Conservation (phyloP, 2,113 vertebrate species). For the Takifugu flavidus region DNA sequence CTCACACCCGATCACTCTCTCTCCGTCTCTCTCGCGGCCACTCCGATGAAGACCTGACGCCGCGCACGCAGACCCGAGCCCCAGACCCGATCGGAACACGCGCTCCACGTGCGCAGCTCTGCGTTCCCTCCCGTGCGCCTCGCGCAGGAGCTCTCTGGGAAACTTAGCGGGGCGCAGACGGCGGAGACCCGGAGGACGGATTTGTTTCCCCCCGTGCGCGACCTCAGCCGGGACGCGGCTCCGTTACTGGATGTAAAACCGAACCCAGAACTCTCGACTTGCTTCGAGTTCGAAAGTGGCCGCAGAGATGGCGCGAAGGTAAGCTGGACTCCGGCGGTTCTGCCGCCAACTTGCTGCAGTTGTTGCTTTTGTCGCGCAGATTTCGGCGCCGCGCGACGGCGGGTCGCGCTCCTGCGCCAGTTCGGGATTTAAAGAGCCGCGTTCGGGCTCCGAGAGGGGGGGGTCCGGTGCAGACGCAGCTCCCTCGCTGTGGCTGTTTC, state of each 20-base stretch:
- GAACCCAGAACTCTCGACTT: constrained; percentile 7
- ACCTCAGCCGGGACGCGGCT: constrained; percentile 32
- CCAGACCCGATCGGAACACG: constrained; percentile 36
- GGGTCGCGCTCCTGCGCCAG: no score
- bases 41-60: constrained; percentile 61
- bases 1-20: constrained; percentile 46
- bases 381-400: no score
- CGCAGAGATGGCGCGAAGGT: constrained; percentile 71
- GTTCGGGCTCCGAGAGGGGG: no score
- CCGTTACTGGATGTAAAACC: constrained; percentile 67
- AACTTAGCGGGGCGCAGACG: constrained; percentile 5
- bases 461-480: no score
- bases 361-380: no score
- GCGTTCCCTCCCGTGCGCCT: background rate
- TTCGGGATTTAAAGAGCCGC: no score
- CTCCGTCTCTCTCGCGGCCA: constrained; percentile 65
- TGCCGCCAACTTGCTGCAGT: constrained; percentile 32
- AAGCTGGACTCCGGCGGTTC: constrained; percentile 52
- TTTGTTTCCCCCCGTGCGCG: constrained; percentile 30
- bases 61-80: constrained; percentile 28
- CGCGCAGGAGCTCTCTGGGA: constrained; percentile 31
- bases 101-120: background rate
- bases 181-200: constrained; percentile 51
- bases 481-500: no score
- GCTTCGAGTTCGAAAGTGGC: constrained; percentile 48